Evolutionary conservation across 2,113 vertebrate species (phyloP).

Genomic region (Ginglymostoma cirratum): DNA sequence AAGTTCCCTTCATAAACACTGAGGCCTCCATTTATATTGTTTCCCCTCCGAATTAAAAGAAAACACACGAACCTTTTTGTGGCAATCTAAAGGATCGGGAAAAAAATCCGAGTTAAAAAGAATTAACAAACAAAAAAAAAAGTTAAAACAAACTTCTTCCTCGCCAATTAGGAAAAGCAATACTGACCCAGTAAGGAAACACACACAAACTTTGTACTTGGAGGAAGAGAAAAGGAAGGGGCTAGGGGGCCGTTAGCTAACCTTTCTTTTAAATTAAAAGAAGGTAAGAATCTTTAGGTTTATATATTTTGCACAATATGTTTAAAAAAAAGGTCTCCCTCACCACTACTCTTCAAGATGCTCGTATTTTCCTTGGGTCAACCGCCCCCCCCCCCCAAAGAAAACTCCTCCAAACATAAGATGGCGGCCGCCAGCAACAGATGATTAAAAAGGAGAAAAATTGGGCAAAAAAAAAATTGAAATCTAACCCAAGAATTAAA

Average conservation of each 20-base stretch:
- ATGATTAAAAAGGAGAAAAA: background rate
- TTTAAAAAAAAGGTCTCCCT: background rate
- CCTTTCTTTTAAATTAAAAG: background rate
- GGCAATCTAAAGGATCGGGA: background rate
- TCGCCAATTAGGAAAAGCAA: background rate
- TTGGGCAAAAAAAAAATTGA: background rate
- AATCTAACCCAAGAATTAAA: background rate
- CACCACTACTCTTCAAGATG: background rate
- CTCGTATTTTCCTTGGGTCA: background rate
- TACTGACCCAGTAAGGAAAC: background rate
- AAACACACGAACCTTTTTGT: too few relatives aligned
- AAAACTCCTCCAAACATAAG: slow-evolving; percentile 28
- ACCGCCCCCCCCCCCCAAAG: background rate
- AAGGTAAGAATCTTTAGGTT: too few relatives aligned
- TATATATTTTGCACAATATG: background rate
- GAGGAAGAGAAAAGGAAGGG: background rate
- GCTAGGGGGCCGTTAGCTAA: background rate
- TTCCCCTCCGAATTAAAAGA: background rate
- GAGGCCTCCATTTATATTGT: background rate
- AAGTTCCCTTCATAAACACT: background rate
- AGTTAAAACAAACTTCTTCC: background rate
- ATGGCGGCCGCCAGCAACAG: slow-evolving; percentile 36
- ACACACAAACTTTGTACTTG: background rate
- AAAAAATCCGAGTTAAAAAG: background rate
- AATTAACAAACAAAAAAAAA: background rate